Conservation (phyloP, 2,797 vertebrate genomes). For the Poliocrania exsul region DNA sequence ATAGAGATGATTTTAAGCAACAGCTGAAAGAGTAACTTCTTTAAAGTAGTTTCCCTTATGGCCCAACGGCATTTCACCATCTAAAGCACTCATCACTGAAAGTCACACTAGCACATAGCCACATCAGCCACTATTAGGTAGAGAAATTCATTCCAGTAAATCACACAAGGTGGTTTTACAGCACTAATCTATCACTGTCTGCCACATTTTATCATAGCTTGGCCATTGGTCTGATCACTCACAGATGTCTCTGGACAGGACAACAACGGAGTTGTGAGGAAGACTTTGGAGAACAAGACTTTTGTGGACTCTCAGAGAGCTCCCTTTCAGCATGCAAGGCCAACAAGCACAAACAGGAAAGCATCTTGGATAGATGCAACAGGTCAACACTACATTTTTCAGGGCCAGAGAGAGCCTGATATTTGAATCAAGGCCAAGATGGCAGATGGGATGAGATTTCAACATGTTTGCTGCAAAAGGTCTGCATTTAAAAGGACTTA, state of each 20-base stretch:
- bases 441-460: background rate
- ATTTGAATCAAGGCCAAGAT: background rate
- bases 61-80: background rate
- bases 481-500: background rate
- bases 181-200: background rate
- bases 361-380: background rate
- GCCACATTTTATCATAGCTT: fast-evolving
- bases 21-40: background rate
- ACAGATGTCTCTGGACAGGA: background rate
- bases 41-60: background rate
- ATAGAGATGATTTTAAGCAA: background rate
- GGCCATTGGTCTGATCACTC: background rate
- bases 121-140: background rate
- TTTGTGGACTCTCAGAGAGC: background rate
- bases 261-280: background rate
- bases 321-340: background rate
- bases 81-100: background rate
- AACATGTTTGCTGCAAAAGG: background rate
- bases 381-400: background rate
- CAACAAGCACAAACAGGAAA: background rate
- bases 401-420: background rate
- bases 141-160: background rate
- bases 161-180: background rate
- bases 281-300: background rate
- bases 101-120: background rate